Conservation (phyloP, 2,888 invertebrate species). For the Volucella zonaria region DNA sequence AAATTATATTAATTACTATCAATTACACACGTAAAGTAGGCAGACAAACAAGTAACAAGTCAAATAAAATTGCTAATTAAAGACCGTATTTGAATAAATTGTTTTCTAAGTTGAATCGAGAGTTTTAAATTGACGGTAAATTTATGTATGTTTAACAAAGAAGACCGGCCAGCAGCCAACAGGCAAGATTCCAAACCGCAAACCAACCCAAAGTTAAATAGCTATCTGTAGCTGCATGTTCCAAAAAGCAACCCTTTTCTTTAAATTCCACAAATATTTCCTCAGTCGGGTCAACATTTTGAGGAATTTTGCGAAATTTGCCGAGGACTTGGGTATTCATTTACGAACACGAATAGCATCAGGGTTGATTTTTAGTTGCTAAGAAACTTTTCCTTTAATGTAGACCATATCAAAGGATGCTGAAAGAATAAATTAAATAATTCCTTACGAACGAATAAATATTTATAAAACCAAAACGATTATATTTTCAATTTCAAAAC, state of each 20-base stretch:
- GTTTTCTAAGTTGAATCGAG: not conserved
- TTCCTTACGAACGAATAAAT: slow-evolving; percentile 50
- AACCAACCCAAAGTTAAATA: slow-evolving; percentile 22
- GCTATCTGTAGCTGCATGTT: not conserved
- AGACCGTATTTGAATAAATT: slow-evolving; percentile 17
- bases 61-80: slow-evolving; percentile 37
- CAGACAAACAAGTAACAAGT: slow-evolving; percentile 10
- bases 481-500: slow-evolving; percentile 37
- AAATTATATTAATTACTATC: slow-evolving; percentile 57
- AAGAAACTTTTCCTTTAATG: slow-evolving; percentile 70
- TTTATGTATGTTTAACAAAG: not conserved
- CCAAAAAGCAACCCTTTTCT: slow-evolving; percentile 47
- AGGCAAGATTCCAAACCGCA: slow-evolving; percentile 22
- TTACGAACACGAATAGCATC: not conserved
- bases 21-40: slow-evolving; percentile 10
- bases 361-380: slow-evolving; percentile 44
- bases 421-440: slow-evolving; percentile 65
- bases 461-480: slow-evolving; percentile 26
- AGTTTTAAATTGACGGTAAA: slow-evolving; percentile 3
- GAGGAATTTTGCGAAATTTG: slow-evolving; percentile 39
- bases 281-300: slow-evolving; percentile 44
- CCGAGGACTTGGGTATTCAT: slow-evolving; percentile 1
- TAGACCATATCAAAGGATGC: slow-evolving; percentile 47
- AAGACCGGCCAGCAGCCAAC: not conserved
- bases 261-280: slow-evolving; percentile 31